Percentiles rank a stretch among this genome's conserved stretches.
Evolutionary conservation across 2,888 invertebrate species (phyloP).

Genomic region (Pollenia griseotomentosa): DNA sequence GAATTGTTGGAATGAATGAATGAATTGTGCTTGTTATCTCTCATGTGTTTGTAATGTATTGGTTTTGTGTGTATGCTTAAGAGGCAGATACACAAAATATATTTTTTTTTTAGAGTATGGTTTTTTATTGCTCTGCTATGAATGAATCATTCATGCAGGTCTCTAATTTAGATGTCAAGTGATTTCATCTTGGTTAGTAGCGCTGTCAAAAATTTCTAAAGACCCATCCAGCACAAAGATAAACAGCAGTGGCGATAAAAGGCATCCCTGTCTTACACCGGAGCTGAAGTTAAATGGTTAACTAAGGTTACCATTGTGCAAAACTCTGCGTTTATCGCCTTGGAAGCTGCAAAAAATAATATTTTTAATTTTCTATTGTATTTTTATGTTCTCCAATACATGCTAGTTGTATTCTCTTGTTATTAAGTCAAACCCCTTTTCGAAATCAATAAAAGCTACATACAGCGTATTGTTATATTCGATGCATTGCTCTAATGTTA

Average conservation of each 20-base stretch:
- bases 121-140: too few relatives aligned
- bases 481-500: neutral
- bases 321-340: neutral
- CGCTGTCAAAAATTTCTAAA: neutral
- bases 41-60: too few relatives aligned
- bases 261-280: neutral
- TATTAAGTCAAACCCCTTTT: neutral
- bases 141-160: too few relatives aligned
- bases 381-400: neutral
- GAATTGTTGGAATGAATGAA: too few relatives aligned
- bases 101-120: too few relatives aligned
- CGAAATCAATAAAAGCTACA: neutral
- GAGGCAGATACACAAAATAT: too few relatives aligned
- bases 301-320: neutral
- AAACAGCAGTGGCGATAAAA: neutral
- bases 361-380: neutral
- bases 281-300: neutral
- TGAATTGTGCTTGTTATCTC: too few relatives aligned
- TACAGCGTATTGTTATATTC: neutral
- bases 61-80: too few relatives aligned
- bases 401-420: neutral
- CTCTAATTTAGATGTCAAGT: too few relatives aligned
- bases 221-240: neutral
- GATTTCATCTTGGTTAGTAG: neutral
- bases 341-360: neutral